phyloP scores from a whole-genome alignment of 2,888 invertebrate genomes.

The Cantharis rufa region DNA sequence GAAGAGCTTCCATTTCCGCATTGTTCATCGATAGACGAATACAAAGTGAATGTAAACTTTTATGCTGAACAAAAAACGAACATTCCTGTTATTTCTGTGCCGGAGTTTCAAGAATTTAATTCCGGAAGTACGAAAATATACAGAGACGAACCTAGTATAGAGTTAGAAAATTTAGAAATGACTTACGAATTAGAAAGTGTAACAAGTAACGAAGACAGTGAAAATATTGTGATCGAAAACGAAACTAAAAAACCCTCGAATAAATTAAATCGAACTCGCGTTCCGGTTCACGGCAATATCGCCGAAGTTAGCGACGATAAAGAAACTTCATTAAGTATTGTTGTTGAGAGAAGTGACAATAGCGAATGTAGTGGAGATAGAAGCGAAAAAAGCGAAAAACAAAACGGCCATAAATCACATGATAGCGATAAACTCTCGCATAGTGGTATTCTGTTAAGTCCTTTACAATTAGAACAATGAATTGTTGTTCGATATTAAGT shows the following conservation, averaged over 20 bases:
- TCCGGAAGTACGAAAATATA: constrained; percentile 42
- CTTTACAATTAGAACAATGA: constrained; percentile 63
- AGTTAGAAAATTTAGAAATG: constrained; percentile 54
- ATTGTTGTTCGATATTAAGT: constrained; percentile 15
- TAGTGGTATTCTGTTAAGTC: constrained; percentile 66
- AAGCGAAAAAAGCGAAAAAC: constrained; percentile 25
- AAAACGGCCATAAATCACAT: constrained; percentile 34
- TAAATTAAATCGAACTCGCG: constrained; percentile 49
- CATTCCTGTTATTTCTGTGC: constrained; percentile 44
- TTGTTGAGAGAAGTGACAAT: constrained; percentile 49
- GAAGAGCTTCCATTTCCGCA: constrained; percentile 43
- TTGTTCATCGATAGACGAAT: constrained; percentile 44
- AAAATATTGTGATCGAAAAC: constrained; percentile 34
- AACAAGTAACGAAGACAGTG: constrained; percentile 46
- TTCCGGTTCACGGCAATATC: constrained; percentile 36
- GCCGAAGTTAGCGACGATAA: constrained; percentile 34
- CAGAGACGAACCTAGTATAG: constrained; percentile 54
- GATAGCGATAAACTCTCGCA: constrained; percentile 51
- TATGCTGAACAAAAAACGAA: constrained; percentile 32
- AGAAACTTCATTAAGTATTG: constrained; percentile 51
- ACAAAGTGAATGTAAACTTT: constrained; percentile 25
- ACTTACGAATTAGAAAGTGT: constrained; percentile 50
- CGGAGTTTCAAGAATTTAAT: constrained; percentile 43
- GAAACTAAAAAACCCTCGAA: constrained; percentile 28
- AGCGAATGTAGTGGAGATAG: constrained; percentile 40